Percentiles rank a stretch among this genome's conserved stretches.
These are phyloP conservation scores for Cheilosia urbana DNA, from an alignment of 2,888 invertebrate genomes.

Conservation along the genomic window DNA sequence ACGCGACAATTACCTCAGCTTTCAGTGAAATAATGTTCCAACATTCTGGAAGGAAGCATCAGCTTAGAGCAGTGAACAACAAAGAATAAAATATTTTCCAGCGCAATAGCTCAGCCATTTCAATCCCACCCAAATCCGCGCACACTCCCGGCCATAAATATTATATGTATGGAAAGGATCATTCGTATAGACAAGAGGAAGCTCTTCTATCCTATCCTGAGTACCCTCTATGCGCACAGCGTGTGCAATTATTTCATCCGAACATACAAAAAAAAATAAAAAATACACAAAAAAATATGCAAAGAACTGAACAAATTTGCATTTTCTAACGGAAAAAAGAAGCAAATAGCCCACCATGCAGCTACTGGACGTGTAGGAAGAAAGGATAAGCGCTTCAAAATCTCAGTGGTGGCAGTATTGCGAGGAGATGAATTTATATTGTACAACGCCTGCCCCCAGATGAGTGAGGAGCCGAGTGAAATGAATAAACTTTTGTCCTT, in stretches of 20 bases:
- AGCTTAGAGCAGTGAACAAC: too few species aligned
- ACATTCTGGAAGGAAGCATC: too few species aligned
- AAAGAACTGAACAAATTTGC: slow-evolving; percentile 67
- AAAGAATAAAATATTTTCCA: neutral
- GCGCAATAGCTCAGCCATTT: neutral
- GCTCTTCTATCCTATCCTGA: neutral
- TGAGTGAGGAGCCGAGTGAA: slow-evolving; percentile 45
- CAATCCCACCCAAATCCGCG: neutral
- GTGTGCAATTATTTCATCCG: slow-evolving; percentile 63
- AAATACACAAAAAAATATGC: slow-evolving; percentile 18
- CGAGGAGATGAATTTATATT: slow-evolving; percentile 65
- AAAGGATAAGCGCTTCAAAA: slow-evolving; percentile 38
- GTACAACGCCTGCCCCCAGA: slow-evolving; percentile 20
- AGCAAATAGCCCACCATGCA: slow-evolving; percentile 45
- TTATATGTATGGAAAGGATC: slow-evolving; percentile 3
- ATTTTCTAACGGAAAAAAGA: slow-evolving; percentile 55
- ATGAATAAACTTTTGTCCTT: slow-evolving; percentile 74
- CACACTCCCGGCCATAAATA: neutral
- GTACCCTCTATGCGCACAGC: slow-evolving; percentile 29
- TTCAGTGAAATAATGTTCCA: too few species aligned
- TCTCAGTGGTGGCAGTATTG: slow-evolving; percentile 25
- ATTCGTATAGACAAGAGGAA: slow-evolving; percentile 23
- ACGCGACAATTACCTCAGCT: too few species aligned
- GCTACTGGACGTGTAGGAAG: slow-evolving; percentile 31
- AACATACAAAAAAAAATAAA: slow-evolving; percentile 13